A percentile compares a stretch with the other conserved stretches of the same genome.
Evolutionary conservation across 2,888 invertebrate genomes (phyloP).

Genomic region (Andrena dorsata): DNA sequence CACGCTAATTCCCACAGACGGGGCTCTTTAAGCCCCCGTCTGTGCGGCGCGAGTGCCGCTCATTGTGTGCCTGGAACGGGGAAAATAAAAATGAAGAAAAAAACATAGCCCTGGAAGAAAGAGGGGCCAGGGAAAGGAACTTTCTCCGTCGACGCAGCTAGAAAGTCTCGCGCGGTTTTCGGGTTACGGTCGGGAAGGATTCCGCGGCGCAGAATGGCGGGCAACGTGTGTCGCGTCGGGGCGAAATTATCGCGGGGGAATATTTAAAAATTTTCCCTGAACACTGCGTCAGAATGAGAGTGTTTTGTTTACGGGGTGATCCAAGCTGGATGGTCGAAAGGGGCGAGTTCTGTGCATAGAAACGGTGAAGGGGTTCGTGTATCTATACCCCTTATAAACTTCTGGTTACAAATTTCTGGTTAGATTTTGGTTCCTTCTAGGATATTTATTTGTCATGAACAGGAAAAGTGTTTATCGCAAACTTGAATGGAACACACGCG

Average conservation of each 20-base stretch:
- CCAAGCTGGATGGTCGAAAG: not conserved
- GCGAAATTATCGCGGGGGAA: slow-evolving; percentile 37
- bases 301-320: not conserved
- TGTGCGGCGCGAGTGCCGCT: slow-evolving; percentile 51
- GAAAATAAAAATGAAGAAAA: slow-evolving; percentile 16
- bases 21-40: slow-evolving; percentile 74
- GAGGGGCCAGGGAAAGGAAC: slow-evolving; percentile 5
- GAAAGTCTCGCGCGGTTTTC: slow-evolving; percentile 11
- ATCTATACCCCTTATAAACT: no score
- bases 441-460: no score
- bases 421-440: no score
- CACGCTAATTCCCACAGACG: slow-evolving; percentile 79
- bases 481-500: no score
- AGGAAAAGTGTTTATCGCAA: no score
- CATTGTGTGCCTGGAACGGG: slow-evolving; percentile 50
- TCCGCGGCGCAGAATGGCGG: slow-evolving; percentile 47
- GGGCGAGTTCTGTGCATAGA: no score
- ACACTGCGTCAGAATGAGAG: slow-evolving; percentile 24
- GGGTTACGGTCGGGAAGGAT: slow-evolving; percentile 8
- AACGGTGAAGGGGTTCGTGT: no score
- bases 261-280: slow-evolving; percentile 45
- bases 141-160: slow-evolving; percentile 12
- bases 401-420: no score
- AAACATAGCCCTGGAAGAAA: not conserved
- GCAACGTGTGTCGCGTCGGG: not conserved